Evolutionary conservation across 1,140 invertebrate species (phyloP), one percentile per base, ranked within the genome.

Genomic region (Drosophila triauraria): DNA sequence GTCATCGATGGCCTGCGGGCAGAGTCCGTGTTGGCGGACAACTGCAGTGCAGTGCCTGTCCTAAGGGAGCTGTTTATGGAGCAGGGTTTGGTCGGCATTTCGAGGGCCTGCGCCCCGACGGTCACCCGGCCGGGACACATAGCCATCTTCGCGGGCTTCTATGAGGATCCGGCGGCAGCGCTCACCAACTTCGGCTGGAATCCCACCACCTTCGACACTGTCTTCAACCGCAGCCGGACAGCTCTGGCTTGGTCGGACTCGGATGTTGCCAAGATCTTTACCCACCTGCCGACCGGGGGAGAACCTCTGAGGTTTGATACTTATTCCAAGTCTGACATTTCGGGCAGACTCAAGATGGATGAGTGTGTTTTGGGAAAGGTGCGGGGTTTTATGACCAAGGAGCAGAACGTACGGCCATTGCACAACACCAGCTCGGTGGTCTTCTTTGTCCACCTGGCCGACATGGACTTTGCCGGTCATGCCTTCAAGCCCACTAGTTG

Each of bases 71-170:
- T 91, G 23, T 69, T 90, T 60, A 94, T 80, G 92, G 93, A 78
- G 0, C 60, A 94, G 79, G 98, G 97, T 38, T 93, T 95, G 40
- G 98, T 96, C 95, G 98, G 98, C 38, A 95, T 99, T 72, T 98
- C 98, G 23, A 96, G 97, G 77, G 98, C 98, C 1, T 93, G 95
- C 90, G 97, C 99, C 3, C 98, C 99, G 0, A 99, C 98, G 6
- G 98, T 99, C 94, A 98, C 98, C 0, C 94, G 99, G 62, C 98
- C 99, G 20, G 99, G 99, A 0, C 98, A 99, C 94, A 97, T 99
- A 20, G 98, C 98, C 23, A 94, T 99, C 1, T 96, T 98, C 82
- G 98, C 97, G 71, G 92, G 98, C 12, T 96, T 99, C 67, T 98
- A 99, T 94, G 99, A 99, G 95, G 98, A 99, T 94, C 98, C 99